Base-by-base conservation (phyloP, 2,113 vertebrate genomes). In the Crotalus tigris region DNA sequence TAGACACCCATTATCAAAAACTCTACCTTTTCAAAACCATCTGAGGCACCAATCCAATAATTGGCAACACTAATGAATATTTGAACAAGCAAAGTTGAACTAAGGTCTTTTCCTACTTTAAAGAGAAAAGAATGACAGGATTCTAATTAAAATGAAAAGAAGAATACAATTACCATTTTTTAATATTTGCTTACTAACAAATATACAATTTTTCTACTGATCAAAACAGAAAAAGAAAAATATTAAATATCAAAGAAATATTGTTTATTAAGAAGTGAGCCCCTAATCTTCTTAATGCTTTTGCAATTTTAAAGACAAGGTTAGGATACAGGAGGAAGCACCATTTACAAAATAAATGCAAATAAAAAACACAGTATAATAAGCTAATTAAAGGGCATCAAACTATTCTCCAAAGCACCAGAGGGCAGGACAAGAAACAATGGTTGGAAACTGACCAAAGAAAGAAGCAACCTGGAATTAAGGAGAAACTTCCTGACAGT, bases 71-170 rank as follows among this genome's bases (percentile, higher is more conserved):
- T 75, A 91, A 64, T 1, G 12, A 87, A 0, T 57, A 0, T 87
- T 92, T 89, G 88, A 29, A 94, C 4, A 24, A 75, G 2, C 29
- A 49, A 87, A 91, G 39, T 5, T 69, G 61, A 94, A 59, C 3
- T 93, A 58, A 93, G 87, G 61, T 57, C 85, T 94, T 88, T 86
- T 87, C 81, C 49, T 53, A 69, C 23, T 51, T 87, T 19, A 92
- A 87, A 90, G 1, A 10, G 39, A 64, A 53, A n/a, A 39, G 86
- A 91, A 49, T 69, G 5, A 75, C 94, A 87, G 91, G 29, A 57
- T 53, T 89, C 19, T 93, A 89, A 87, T 39, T 93, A 53, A 94
- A 90, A 90, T 92, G 21, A 23, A 94, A 94, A 8, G 55, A 88
- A 92, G 75, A 93, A 87, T 39, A 93, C 89, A 92, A 64, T 93